A percentile compares a stretch with the other conserved stretches of the same genome.
Evolutionary conservation across 2,888 invertebrate genomes (phyloP).

Genomic region (Brachyptera putata): DNA sequence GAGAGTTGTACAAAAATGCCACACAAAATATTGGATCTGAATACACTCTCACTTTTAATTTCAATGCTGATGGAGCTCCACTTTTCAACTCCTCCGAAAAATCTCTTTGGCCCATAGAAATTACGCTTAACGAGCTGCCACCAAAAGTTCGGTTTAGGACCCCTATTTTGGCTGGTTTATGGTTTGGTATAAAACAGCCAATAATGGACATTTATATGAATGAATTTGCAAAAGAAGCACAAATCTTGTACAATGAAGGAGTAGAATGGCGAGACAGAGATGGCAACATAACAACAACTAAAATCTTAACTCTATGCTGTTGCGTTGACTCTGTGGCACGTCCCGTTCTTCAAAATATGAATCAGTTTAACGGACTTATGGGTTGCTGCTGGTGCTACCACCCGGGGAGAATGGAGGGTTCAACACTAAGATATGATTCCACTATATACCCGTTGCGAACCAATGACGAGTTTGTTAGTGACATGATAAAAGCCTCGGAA

Average conservation of each 20-base stretch:
- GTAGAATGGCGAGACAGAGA: neutral
- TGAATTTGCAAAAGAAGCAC: neutral
- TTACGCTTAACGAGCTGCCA: neutral
- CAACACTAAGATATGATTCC: neutral
- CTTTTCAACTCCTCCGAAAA: neutral
- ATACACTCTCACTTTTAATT: neutral
- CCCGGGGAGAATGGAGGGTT: too few relatives aligned
- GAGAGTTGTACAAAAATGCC: neutral
- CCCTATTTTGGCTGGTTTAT: neutral
- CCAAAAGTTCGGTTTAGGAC: neutral
- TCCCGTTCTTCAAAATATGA: neutral
- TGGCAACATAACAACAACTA: neutral
- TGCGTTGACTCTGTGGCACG: neutral
- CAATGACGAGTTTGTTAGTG: constrained; percentile 9
- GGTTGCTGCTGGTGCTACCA: neutral
- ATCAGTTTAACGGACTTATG: neutral
- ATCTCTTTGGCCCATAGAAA: neutral
- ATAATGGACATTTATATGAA: neutral
- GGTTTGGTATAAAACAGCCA: neutral
- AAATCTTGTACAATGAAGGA: neutral
- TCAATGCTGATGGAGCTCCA: neutral
- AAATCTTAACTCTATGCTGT: neutral
- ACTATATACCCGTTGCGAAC: neutral
- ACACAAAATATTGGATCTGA: too few relatives aligned
- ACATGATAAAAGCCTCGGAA: neutral